Conservation (phyloP, 2,113 vertebrate species). For the Burhinus bistriatus region DNA sequence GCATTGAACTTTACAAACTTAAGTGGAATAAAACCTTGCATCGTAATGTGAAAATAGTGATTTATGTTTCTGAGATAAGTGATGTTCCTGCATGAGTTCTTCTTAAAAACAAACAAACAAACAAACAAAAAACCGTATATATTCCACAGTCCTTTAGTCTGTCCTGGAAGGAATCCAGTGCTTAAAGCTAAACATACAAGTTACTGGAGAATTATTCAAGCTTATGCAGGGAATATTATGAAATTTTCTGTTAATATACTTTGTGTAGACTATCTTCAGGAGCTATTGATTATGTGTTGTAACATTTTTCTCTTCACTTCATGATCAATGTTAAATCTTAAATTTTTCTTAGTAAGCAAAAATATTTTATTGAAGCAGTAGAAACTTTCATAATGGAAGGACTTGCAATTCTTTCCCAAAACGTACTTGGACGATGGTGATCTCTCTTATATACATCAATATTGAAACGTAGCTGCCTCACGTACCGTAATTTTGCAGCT, state of each 20-base stretch:
- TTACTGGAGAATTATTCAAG: not conserved
- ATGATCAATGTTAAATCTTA: not conserved
- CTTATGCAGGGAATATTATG: not conserved
- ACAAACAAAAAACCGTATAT: no score
- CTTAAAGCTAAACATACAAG: not conserved
- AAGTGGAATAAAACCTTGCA: not conserved
- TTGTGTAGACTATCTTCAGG: not conserved
- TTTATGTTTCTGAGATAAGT: not conserved
- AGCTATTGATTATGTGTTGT: not conserved
- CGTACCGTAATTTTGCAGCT: not conserved
- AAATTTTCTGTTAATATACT: not conserved
- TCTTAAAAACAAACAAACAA: not conserved
- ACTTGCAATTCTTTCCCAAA: not conserved
- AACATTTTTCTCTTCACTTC: not conserved
- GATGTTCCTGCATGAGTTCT: not conserved
- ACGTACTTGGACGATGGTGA: not conserved
- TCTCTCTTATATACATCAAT: accelerated
- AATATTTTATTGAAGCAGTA: not conserved
- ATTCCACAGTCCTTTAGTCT: not conserved
- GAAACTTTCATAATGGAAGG: not conserved
- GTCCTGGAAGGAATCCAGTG: not conserved
- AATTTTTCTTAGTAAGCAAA: not conserved
- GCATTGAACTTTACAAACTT: not conserved
- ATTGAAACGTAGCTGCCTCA: not conserved
- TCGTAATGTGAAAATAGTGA: not conserved